Evolutionary conservation across 2,888 invertebrate species (phyloP), one percentile per base, ranked within the genome.

Genomic region (Schizaphis graminum): DNA sequence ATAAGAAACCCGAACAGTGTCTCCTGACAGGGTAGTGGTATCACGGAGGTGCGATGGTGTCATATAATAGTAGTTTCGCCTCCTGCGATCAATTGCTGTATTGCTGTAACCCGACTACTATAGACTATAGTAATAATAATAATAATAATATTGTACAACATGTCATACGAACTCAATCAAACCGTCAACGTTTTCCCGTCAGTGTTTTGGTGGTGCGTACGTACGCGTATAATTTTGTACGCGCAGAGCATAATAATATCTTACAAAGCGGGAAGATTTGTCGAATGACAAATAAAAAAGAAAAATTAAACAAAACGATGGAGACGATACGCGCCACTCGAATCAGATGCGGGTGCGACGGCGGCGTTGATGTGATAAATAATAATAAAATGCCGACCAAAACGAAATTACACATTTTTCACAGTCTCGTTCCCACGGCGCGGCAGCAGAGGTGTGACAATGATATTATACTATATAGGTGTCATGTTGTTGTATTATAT

Each of bases 381-480:
- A 91, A 91, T 57, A 84, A 56, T 77, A 89, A 93, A 93, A 85
- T n/a, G 94, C 86, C 94, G 61, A 94, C 94, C 90, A 94, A 94
- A 94, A 91, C 94, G 86, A 91, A 94, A 93, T 89, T 53, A 89
- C 44, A 89, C 44, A 53, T 92, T 92, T 87, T 92, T 35, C 67
- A 87, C 87, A n/a, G 47, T 47, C 92, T 77, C 26, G 87, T 93
- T 93, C 92, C 92, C 92, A 93, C 92, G 92, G 56, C 41, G 0
- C 44, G 77, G 47, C 89, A 85, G 84, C 47, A 21, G 53, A 84
- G 88, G 91, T 87, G 87, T 85, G 91, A 92, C 86, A 92, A 92
- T 47, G 56, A 85, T 57, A 44, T 89, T 84, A 77, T 77, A 77
- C 53, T 88, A 89, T 89, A 67, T 93, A 49, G 49, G 28, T 53